Conservation (phyloP, 1,140 invertebrate species). For the Triops longicaudatus region DNA sequence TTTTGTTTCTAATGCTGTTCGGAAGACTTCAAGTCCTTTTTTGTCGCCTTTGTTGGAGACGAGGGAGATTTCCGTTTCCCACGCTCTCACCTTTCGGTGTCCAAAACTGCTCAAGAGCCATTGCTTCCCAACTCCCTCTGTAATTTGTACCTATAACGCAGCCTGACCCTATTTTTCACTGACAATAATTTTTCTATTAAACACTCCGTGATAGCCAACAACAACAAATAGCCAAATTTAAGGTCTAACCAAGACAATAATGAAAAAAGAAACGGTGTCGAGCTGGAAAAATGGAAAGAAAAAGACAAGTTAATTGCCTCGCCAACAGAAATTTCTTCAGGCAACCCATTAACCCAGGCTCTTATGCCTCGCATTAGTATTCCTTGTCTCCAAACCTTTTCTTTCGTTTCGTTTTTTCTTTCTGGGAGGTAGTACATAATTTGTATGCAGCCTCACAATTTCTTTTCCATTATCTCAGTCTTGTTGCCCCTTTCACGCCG, state of each 20-base stretch:
- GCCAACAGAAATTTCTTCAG: neutral
- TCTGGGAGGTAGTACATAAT: neutral
- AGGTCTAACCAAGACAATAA: neutral
- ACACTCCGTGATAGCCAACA: neutral
- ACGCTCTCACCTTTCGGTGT: neutral
- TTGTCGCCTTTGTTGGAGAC: neutral
- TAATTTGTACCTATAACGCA: neutral
- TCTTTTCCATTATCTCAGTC: neutral
- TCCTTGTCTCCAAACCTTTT: neutral
- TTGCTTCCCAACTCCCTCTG: neutral
- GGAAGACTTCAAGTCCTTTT: neutral
- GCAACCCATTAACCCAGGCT: no score
- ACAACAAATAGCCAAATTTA: neutral
- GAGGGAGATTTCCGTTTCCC: neutral
- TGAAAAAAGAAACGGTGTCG: neutral
- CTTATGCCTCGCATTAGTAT: neutral
- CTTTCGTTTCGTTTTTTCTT: neutral
- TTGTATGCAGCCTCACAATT: neutral
- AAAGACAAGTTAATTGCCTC: slow-evolving; percentile 3
- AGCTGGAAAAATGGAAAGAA: neutral
- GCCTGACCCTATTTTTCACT: slow-evolving; percentile 5
- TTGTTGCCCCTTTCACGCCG: neutral
- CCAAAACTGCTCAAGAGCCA: neutral
- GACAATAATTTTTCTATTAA: neutral
- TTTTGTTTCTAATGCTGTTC: neutral